Percentiles rank a stretch among this genome's conserved stretches.
phyloP scores from a whole-genome alignment of 2,797 vertebrate genomes.

The Protosalanx chinensis region DNA sequence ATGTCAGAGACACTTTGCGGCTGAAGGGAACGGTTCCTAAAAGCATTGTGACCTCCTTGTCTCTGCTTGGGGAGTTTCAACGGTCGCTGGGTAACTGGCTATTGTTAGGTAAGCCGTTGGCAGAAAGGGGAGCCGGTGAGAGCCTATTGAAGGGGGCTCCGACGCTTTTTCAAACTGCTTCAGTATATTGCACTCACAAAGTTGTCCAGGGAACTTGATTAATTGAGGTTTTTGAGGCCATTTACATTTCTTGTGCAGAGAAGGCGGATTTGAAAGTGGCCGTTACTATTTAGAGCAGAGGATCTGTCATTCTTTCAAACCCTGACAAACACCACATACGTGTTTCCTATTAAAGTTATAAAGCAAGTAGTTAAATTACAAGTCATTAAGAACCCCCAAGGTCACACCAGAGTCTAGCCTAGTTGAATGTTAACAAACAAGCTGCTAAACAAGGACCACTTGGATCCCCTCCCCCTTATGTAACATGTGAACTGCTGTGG shows the following conservation, averaged over 20 bases:
- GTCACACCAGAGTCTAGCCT: neutral
- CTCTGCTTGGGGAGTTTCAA: slow-evolving; percentile 28
- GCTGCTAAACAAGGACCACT: no score
- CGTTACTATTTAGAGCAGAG: slow-evolving; percentile 6
- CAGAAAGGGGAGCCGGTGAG: slow-evolving; percentile 24
- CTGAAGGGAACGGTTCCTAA: neutral
- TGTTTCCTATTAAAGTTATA: neutral
- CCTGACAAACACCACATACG: neutral
- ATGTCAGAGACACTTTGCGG: neutral
- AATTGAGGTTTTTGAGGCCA: slow-evolving; percentile 14
- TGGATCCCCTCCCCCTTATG: no score
- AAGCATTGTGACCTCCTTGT: slow-evolving; percentile 11
- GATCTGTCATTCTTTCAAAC: neutral
- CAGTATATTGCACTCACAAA: slow-evolving; percentile 20
- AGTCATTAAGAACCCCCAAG: neutral
- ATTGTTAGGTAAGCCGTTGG: slow-evolving; percentile 44
- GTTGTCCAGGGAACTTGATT: slow-evolving; percentile 26
- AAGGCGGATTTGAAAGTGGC: slow-evolving; percentile 4
- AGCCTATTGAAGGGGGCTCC: slow-evolving; percentile 13
- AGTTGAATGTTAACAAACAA: no score
- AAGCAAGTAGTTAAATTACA: neutral
- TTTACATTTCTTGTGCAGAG: slow-evolving; percentile 9
- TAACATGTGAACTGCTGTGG: no score
- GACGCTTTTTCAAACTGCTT: slow-evolving; percentile 28
- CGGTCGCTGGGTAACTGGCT: slow-evolving; percentile 47